Evolutionary conservation across 2,797 vertebrate genomes (phyloP).

Genomic region (Lithobates pipiens): DNA sequence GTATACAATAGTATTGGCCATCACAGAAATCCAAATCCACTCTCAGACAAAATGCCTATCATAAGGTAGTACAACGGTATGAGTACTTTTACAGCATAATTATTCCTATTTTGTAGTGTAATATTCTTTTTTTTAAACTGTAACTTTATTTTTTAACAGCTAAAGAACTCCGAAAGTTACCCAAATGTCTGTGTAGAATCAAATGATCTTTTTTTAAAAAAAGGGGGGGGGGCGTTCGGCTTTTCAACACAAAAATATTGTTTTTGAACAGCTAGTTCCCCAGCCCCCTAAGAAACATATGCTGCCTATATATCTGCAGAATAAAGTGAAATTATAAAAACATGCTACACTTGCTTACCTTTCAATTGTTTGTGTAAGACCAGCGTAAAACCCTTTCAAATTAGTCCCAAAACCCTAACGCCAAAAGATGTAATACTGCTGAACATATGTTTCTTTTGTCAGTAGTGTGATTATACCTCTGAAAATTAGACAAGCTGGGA

Average conservation of each 20-base stretch:
- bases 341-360: slow-evolving; percentile 20
- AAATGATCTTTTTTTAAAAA: neutral
- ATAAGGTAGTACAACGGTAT: neutral
- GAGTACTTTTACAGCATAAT: neutral
- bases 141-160: neutral
- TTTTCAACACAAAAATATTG: neutral
- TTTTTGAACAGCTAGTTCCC: slow-evolving; percentile 1
- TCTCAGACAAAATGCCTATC: neutral
- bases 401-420: slow-evolving; percentile 46
- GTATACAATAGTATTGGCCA: too few relatives aligned
- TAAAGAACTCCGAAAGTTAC: neutral
- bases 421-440: slow-evolving; percentile 30
- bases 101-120: neutral
- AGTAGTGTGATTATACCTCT: slow-evolving; percentile 32
- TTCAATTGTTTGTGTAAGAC: slow-evolving; percentile 45
- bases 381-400: slow-evolving; percentile 37
- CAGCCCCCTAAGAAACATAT: slow-evolving; percentile 30
- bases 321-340: slow-evolving; percentile 25
- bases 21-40: too few relatives aligned
- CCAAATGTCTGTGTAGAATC: neutral
- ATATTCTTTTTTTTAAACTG: neutral
- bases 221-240: neutral
- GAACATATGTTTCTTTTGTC: slow-evolving; percentile 51
- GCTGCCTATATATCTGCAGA: slow-evolving; percentile 6
- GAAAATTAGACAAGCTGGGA: slow-evolving; percentile 38